These are phyloP conservation scores for Myiozetetes cayanensis DNA, from an alignment of 2,113 vertebrate genomes.

Conservation along the genomic window DNA sequence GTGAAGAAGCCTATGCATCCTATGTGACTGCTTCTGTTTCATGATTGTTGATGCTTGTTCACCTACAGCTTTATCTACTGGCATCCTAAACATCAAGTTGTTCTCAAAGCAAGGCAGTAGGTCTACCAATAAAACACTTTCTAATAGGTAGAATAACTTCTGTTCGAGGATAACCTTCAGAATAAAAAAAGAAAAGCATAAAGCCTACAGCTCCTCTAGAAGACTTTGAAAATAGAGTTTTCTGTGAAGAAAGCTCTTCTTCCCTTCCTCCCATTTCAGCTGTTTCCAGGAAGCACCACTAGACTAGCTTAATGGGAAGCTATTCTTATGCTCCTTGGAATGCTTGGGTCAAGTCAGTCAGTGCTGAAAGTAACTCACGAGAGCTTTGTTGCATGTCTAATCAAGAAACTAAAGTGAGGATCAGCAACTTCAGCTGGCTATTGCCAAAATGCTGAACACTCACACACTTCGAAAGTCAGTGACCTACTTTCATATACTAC, in stretches of 20 bases:
- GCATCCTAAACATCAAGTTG: neutral
- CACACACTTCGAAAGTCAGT: neutral
- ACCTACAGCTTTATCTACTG: neutral
- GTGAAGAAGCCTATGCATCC: neutral
- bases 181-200: neutral
- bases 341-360: rapidly evolving
- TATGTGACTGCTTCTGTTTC: neutral
- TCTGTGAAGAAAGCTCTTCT: neutral
- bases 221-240: neutral
- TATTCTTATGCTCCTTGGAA: neutral
- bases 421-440: neutral
- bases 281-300: neutral
- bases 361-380: neutral
- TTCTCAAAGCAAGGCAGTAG: neutral
- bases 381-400: neutral
- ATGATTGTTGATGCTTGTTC: neutral
- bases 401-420: neutral
- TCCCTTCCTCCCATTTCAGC: rapidly evolving
- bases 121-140: neutral
- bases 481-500: conserved; percentile 29
- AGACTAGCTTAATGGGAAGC: neutral
- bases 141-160: neutral
- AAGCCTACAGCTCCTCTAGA: neutral
- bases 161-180: neutral
- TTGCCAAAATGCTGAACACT: rapidly evolving